Base-by-base conservation (phyloP, 1,140 invertebrate species). In the Colletes latitarsis region DNA sequence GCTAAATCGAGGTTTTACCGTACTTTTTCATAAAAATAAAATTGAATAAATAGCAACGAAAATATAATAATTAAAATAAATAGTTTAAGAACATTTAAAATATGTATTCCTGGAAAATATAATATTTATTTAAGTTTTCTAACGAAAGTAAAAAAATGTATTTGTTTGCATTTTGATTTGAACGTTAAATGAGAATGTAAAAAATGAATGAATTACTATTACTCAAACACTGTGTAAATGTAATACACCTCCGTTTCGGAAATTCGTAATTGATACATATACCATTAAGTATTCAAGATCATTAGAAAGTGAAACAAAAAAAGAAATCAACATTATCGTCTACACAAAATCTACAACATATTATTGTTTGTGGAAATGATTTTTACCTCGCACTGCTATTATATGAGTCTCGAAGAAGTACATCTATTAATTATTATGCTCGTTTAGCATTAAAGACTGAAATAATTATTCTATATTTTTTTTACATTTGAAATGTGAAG, bases 391-490 rank as follows among this genome's bases (percentile, higher is more conserved):
- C 88, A 85, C 80, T 88, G 88, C 86, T 72, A 88, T 69, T 87
- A 80, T 66, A 86, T 49, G 17, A 73, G 76, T 80, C 85, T 88
- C 85, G 80, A 84, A 72, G 63, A 58, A 79, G 77, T 82, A 82
- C 67, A 82, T 83, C 72, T 77, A 86, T 83, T 83, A 88, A 87
- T 77, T 83, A 88, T 83, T 86, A 85, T 82, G 81, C 78, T 90
- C 82, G 55, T 92, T 91, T 90, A 84, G 87, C 77, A 79, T 84
- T 72, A 79, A 92, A 92, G 90, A 93, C 90, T 93, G 90, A 92
- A 89, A 88, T 90, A 87, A 88, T 86, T 76, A 71, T 82, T 72
- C 85, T 89, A 89, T 90, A 90, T 90, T 89, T 90, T 91, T 92
- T 92, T 89, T 90, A 91, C 87, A 91, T 87, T 88, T 82, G 71